Base-by-base conservation (phyloP, 2,797 vertebrate species). In the Brachymystax lenok region DNA sequence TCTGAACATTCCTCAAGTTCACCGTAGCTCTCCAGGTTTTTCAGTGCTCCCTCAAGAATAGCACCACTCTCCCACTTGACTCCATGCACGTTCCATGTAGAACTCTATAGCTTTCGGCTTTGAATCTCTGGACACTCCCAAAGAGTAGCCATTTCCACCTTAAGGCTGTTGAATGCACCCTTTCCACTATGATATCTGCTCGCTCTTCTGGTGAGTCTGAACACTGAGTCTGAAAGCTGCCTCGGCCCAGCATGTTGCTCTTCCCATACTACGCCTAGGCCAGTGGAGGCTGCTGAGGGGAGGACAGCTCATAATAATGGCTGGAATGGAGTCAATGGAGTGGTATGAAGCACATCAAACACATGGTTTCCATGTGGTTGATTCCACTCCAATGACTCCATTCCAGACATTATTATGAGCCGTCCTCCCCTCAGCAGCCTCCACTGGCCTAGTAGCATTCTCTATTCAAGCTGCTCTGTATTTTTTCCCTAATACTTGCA, bases 131-230 rank as follows among this genome's bases (percentile, higher is more conserved):
- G 52, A 33, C 28, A 4, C 66, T 30, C 27, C 68, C 46, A 54
- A 64, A 75, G 24, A 75, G 74, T 35, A 75, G 19, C 50, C 21
- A 51, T 75, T 69, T 46, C 35, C 21, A 46, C 33, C 68, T 5
- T 33, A 33, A 40, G 17, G 67, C 17, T 35, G 19, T n/a, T 19
- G 17, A 69, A 16, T 8, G 5, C 6, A 59, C 56, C 56, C 59
- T 63, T 63, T 63, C 59, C 21, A 12, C 21, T 12, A 24, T 63
- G 59, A 63, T 63, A 63, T 63, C 21, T 63, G n/a, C 10, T 24
- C 8, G 6, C 59, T 10, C 59, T 63, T 8, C 17, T 12, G n/a
- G 59, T 24, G 8, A 24, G 59, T 63, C 24, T 24, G 24, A 24
- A 24, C 24, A 1, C 24, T 24, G 24, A 24, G 21, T 3, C 24